Base-by-base conservation (phyloP, 1,140 invertebrate species). In the Fopius arisanus region DNA sequence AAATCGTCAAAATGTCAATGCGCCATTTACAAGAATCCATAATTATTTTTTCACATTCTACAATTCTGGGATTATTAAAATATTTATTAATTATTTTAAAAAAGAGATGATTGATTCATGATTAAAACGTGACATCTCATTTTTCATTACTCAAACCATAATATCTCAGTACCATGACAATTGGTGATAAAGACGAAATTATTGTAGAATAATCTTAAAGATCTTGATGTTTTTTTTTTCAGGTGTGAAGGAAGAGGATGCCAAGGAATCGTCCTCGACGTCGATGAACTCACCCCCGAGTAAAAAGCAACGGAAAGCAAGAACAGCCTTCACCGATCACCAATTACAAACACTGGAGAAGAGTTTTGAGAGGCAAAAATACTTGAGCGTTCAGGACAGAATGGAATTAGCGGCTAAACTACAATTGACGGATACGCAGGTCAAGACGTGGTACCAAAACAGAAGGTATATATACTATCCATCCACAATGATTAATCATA, bases 391-490 rank as follows among this genome's bases (percentile, higher is more conserved):
- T 4, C 97, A 99, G 84, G 98, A 99, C 85, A 90, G 98, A 72
- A 98, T 99, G 96, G 97, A 99, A 89, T 88, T 99, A 74, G 98
- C 98, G 0, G 95, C 97, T 29, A 97, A 98, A 86, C 90, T 99
- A 40, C 96, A 96, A 74, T 90, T 99, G 26, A 97, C 96, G 7
- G 98, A 99, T 86, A 99, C 98, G 12, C 98, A 99, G 91, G 98
- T 99, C 79, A 99, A 99, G 88, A 99, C 98, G 71, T 99, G 98
- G 98, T 99, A 99, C 87, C 98, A 99, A 88, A 99, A 99, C 86
- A 91, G 98, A 91, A 93, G 98, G 97, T 98, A 87, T 90, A 59
- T 21, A 51, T n/a, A n/a, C n/a, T n/a, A n/a, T 6, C 19, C 43
- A 51, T 14, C 3, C 1, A 0, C 23, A 2, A 14, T 28, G 21